Evolutionary conservation across 2,113 vertebrate species (phyloP), one percentile per base, ranked within the genome.

Genomic region (Tympanuchus pallidicinctus): DNA sequence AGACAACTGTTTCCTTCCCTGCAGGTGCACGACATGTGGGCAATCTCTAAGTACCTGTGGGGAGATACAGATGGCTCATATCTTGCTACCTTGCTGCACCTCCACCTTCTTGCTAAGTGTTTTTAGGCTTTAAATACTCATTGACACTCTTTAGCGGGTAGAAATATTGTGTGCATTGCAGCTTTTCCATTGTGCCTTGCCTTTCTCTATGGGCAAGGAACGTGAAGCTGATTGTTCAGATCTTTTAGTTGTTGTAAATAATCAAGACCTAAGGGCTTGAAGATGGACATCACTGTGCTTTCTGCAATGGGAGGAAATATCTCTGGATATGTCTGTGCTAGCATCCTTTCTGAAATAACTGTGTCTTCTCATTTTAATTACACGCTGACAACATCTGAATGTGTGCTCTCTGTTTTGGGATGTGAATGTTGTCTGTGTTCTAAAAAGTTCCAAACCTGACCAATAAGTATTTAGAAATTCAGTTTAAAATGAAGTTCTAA

Each of bases 1-100:
- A 93, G 92, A 65, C 56, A 91, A 21, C 60, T 72, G n/a, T 94
- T 96, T 94, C 63, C 65, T 79, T 65, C 71, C 78, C 90, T 57
- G 80, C 34, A 96, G 86, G 87, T 70, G 67, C 85, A 81, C 78
- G 47, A 71, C 50, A 32, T 71, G 25, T 70, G 56, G 45, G 75
- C 50, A 59, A 63, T 90, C 86, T 63, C 1, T 8, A 83, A 85
- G 36, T 43, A 88, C 93, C 85, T 50, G 36, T 50, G 94, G 65
- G 36, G 48, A 94, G 56, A 83, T 95, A 89, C 88, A 96, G 43
- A 92, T 93, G 86, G 77, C 59, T 90, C 56, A 8, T 18, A 21
- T 34, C 42, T 61, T 52, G 16, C 77, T 95, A 89, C 80, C 84
- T 94, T 84, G 59, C 36, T 90, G 14, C 34, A 69, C 61, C 38